phyloP scores from a whole-genome alignment of 2,888 invertebrate genomes.

The Caenorhabditis imperialis region DNA sequence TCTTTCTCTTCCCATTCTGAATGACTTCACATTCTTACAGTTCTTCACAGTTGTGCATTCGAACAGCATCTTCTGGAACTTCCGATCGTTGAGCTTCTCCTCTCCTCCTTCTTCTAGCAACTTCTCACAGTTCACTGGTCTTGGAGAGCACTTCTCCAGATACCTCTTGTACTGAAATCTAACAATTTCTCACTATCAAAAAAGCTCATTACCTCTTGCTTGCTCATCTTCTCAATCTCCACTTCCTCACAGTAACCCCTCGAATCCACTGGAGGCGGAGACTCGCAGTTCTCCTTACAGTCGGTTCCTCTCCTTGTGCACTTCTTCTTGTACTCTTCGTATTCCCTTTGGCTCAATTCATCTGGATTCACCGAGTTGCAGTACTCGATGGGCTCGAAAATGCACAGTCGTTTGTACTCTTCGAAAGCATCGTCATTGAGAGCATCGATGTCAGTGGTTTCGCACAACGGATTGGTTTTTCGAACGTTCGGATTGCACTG shows the following conservation, averaged over 20 bases:
- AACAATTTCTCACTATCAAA: too few relatives aligned
- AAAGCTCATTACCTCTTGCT: background rate
- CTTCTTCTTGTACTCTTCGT: background rate
- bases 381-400: background rate
- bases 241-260: background rate
- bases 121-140: too few relatives aligned
- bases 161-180: background rate
- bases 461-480: conserved; percentile 15
- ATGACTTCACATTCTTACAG: too few relatives aligned
- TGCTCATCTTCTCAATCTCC: background rate
- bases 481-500: conserved; percentile 3
- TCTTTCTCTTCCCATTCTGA: too few relatives aligned
- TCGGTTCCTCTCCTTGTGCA: too few relatives aligned
- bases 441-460: conserved; percentile 1
- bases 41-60: background rate
- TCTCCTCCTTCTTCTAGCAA: too few relatives aligned
- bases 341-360: background rate
- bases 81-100: background rate
- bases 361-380: background rate
- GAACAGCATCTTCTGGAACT: background rate
- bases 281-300: too few relatives aligned
- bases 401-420: conserved; percentile 16
- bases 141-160: background rate
- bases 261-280: background rate
- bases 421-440: conserved; percentile 22